Base-by-base conservation (phyloP, 92 coral and sea anemone species). In the Muricea muricata region DNA sequence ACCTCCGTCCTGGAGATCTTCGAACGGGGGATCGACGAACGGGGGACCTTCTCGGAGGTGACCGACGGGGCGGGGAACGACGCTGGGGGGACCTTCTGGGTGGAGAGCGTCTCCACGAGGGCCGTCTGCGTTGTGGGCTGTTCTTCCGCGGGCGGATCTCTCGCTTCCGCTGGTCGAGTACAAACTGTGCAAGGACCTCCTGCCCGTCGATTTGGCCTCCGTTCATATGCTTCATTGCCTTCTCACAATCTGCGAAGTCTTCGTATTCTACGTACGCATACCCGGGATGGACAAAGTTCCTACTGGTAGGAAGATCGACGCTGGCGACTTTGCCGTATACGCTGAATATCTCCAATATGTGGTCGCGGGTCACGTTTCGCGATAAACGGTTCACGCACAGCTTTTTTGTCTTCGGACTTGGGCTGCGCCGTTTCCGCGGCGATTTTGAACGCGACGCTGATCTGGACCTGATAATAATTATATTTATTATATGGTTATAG, bases 161-260 rank as follows among this genome's bases (percentile, higher is more conserved):
- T 48, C 99, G 90, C 1, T 92, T 93, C 63, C 99, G 89, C 50
- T 86, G 93, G 24, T 97, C 94, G 0, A 93, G 93, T 3, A 97
- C 96, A 72, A 91, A 90, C 79, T 97, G 99, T 30, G 92, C 92
- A 3, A 93, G 55, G 31, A 97, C 89, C 34, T 97, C 99, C 65
- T 97, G 99, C 6, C 99, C 99, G 29, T 97, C 99, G 15, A 97
- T 94, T 79, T 97, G 99, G 0, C 98, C 99, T 8, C 99, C 98
- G 57, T 97, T 96, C 99, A 97, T 97, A 87, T 97, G 99, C 65
- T 94, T 93, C 79, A 97, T 68, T 17, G 99, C 99, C 41, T 87
- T 90, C 39, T 97, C 98, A 9, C 97, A 94, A 25, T 91, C 94
- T 5, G 92, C 94, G 1, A 91, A 84, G 5, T 93, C 97, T 26